Evolutionary conservation across 2,113 vertebrate genomes (phyloP).

Genomic region (Megaceryle maxima): DNA sequence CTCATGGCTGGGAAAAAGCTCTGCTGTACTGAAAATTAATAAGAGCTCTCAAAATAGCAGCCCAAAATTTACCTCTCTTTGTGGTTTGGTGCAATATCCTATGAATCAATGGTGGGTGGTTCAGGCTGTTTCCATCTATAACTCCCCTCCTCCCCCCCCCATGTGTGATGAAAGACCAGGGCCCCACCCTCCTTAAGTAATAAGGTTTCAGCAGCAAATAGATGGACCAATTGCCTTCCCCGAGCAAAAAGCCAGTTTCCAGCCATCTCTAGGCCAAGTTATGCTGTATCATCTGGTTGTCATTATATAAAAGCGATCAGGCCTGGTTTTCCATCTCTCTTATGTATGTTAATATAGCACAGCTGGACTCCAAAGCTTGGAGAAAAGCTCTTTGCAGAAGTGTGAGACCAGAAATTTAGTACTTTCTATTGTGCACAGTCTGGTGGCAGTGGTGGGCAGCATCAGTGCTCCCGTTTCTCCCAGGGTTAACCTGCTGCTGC

Average conservation of each 20-base stretch:
- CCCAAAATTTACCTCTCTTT: neutral
- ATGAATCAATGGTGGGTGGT: neutral
- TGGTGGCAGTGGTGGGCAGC: neutral
- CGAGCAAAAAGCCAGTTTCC: fast-evolving
- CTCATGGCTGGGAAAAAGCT: neutral
- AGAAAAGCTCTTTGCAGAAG: neutral
- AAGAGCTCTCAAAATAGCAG: neutral
- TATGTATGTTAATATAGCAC: neutral
- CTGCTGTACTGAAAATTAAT: neutral
- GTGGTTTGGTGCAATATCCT: neutral
- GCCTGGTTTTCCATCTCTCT: neutral
- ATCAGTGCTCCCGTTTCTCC: neutral
- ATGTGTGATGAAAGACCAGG: neutral
- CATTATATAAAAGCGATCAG: neutral
- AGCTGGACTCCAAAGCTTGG: neutral
- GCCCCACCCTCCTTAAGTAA: neutral
- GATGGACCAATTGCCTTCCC: neutral
- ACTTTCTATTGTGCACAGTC: fast-evolving
- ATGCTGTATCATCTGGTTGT: neutral
- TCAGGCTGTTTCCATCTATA: neutral
- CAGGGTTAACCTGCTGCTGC: neutral
- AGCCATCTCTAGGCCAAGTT: neutral
- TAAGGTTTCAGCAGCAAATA: neutral
- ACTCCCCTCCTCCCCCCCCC: too few relatives aligned
- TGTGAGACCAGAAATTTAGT: neutral